A percentile compares a stretch with the other conserved stretches of the same genome.
Conservation (phyloP, 2,888 invertebrate genomes). For the Ophion ellenae region DNA sequence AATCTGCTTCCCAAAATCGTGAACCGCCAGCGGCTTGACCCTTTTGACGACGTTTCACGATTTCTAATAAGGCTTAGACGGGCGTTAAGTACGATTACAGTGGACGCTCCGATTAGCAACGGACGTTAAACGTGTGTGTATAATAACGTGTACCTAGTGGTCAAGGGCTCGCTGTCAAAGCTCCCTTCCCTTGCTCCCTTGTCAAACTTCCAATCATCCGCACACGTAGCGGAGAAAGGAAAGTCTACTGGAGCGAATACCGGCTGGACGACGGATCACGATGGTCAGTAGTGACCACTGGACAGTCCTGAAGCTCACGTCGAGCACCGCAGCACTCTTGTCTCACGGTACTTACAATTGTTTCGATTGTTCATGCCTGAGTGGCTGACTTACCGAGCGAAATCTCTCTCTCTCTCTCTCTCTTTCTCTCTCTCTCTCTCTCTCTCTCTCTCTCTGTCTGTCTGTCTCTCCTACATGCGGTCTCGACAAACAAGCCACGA, state of each 20-base stretch:
- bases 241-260: slow-evolving; percentile 50
- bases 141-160: slow-evolving; percentile 3
- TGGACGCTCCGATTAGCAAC: slow-evolving; percentile 66
- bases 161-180: slow-evolving; percentile 42
- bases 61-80: slow-evolving; percentile 51
- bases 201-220: slow-evolving; percentile 54
- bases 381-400: slow-evolving; percentile 78
- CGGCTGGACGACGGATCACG: slow-evolving; percentile 33
- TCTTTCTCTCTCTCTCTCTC: slow-evolving; percentile 10
- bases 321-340: slow-evolving; percentile 63
- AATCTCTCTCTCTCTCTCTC: slow-evolving; percentile 39
- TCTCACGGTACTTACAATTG: slow-evolving; percentile 80
- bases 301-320: slow-evolving; percentile 68
- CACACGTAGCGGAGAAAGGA: slow-evolving; percentile 47
- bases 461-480: slow-evolving; percentile 29
- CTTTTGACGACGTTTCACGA: slow-evolving; percentile 53
- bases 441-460: slow-evolving; percentile 22
- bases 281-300: slow-evolving; percentile 59
- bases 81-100: slow-evolving; percentile 43
- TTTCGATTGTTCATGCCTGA: slow-evolving; percentile 70
- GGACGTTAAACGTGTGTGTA: slow-evolving; percentile 32
- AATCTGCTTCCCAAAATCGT: slow-evolving; percentile 40
- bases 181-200: background rate
- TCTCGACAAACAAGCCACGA: slow-evolving; percentile 70
- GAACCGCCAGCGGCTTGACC: slow-evolving; percentile 45